A percentile compares a stretch with the other conserved stretches of the same genome.
Conservation (phyloP, 2,797 vertebrate genomes). For the Florisuga fusca region DNA sequence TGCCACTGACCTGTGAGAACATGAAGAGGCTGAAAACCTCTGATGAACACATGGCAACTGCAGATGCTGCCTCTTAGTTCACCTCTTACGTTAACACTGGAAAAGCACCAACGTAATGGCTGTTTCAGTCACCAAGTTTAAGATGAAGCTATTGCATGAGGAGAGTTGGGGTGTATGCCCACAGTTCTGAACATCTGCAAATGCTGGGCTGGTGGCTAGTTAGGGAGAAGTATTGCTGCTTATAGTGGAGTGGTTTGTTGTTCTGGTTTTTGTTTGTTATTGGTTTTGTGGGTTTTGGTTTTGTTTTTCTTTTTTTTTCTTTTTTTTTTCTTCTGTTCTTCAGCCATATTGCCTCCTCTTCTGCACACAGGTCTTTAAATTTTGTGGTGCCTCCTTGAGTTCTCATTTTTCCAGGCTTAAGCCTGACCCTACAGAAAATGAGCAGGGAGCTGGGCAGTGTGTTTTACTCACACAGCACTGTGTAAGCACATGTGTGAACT, state of each 20-base stretch:
- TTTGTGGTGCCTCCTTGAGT: background rate
- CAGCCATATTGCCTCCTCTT: background rate
- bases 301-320: no score
- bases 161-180: background rate
- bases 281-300: no score
- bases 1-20: background rate
- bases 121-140: background rate
- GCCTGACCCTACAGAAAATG: background rate
- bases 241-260: background rate
- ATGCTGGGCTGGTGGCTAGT: background rate
- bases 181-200: background rate
- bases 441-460: background rate
- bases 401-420: background rate
- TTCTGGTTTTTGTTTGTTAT: background rate
- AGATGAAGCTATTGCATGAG: background rate
- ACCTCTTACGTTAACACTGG: background rate
- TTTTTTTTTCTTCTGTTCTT: background rate
- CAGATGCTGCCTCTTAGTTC: background rate
- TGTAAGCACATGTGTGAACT: fast-evolving
- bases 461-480: background rate
- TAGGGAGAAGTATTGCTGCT: background rate
- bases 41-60: background rate
- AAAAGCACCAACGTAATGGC: background rate
- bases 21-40: background rate
- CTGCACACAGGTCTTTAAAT: background rate